phyloP scores from a whole-genome alignment of 2,113 vertebrate species.

The Larimichthys crocea region DNA sequence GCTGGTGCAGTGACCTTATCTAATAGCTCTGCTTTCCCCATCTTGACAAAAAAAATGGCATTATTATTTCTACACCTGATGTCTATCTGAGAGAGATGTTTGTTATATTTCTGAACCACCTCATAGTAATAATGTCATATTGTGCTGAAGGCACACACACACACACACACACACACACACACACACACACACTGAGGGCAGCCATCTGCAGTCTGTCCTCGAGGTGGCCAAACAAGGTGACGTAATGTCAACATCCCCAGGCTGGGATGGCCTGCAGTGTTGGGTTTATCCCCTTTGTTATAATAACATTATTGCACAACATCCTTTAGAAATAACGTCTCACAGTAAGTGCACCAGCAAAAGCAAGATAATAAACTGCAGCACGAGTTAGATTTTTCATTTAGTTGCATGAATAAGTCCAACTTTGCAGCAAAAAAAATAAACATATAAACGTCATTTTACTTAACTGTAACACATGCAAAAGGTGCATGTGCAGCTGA shows the following conservation, averaged over 20 bases:
- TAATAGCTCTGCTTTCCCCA: slow-evolving; percentile 22
- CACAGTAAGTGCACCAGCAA: not conserved
- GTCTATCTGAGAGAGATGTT: too few relatives aligned
- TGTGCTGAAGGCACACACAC: not conserved
- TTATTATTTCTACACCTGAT: not conserved
- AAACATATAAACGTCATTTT: not conserved
- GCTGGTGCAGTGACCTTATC: slow-evolving; percentile 43
- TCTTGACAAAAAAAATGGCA: not conserved
- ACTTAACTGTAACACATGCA: not conserved
- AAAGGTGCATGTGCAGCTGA: not conserved
- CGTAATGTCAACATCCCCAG: slow-evolving; percentile 70
- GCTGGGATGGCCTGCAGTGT: slow-evolving; percentile 18
- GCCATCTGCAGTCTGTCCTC: slow-evolving; percentile 45
- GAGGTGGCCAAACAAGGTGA: slow-evolving; percentile 56
- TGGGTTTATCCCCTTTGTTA: not conserved
- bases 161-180: not conserved
- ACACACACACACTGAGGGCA: not conserved
- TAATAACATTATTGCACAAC: not conserved
- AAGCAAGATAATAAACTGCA: not conserved
- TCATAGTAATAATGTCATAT: not conserved
- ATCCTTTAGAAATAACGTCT: not conserved
- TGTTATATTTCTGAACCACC: not conserved
- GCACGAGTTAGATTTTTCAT: too few relatives aligned
- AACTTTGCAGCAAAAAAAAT: not conserved
- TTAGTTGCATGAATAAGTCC: not conserved